phyloP scores from a whole-genome alignment of 2,888 invertebrate genomes.

The Lydus trimaculatus region DNA sequence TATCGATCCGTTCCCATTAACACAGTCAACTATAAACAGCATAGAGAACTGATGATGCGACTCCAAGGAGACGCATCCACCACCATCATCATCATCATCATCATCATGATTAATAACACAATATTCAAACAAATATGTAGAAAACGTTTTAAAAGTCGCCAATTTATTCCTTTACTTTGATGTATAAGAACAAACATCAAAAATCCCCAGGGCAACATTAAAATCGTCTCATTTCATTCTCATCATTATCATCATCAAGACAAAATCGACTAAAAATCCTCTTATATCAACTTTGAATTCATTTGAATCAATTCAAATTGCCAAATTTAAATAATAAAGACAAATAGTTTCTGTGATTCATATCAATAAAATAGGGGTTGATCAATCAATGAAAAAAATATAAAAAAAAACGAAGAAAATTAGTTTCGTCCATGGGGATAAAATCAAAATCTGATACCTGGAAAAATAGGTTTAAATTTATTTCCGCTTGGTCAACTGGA shows the following conservation, averaged over 20 bases:
- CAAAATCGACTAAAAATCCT: neutral
- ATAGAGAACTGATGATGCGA: slow-evolving; percentile 11
- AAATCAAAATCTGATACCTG: neutral
- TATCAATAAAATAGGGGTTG: neutral
- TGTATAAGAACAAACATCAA: neutral
- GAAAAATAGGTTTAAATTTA: neutral
- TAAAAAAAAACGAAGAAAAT: too few relatives aligned
- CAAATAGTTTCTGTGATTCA: neutral
- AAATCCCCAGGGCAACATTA: neutral
- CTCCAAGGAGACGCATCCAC: slow-evolving; percentile 6
- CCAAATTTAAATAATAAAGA: neutral
- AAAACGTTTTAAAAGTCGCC: neutral
- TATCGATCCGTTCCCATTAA: slow-evolving; percentile 20
- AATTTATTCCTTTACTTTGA: neutral
- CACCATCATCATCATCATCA: neutral
- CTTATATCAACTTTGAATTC: neutral
- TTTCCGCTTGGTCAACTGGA: neutral
- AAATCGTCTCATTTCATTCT: neutral
- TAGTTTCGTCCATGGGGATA: neutral
- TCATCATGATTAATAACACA: too few relatives aligned
- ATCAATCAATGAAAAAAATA: neutral
- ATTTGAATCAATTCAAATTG: neutral
- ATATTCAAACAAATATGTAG: neutral
- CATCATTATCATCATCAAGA: neutral
- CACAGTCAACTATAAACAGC: neutral